phyloP scores from a whole-genome alignment of 2,797 vertebrate genomes.

The Knipowitschia caucasica region DNA sequence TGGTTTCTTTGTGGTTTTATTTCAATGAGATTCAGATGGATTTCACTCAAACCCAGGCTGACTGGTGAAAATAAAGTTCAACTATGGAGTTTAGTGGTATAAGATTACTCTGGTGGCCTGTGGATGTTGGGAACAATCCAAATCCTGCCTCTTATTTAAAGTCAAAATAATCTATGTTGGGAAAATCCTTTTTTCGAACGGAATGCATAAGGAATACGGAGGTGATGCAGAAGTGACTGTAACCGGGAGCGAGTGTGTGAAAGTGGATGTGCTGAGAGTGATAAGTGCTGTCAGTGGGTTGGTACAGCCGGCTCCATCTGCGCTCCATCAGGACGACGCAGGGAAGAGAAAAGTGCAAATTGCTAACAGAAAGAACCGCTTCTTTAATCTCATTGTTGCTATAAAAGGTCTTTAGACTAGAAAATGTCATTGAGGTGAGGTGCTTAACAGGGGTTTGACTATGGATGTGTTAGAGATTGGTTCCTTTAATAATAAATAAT shows the following conservation, averaged over 20 bases:
- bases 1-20: constrained; percentile 60
- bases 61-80: constrained; percentile 51
- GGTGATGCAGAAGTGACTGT: constrained; percentile 46
- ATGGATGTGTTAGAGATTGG: no score
- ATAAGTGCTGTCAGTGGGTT: constrained; percentile 40
- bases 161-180: constrained; percentile 44
- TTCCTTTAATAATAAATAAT: no score
- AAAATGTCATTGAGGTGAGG: no score
- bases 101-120: constrained; percentile 56
- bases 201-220: constrained; percentile 39
- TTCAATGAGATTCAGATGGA: constrained; percentile 63
- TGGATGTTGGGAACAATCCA: constrained; percentile 52
- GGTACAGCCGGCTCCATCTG: constrained; percentile 33
- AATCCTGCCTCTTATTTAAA: constrained; percentile 25
- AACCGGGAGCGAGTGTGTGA: constrained; percentile 34
- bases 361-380: neutral
- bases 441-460: no score
- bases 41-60: constrained; percentile 41
- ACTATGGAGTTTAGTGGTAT: constrained; percentile 47
- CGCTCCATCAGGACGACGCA: constrained; percentile 51
- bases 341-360: constrained; percentile 8
- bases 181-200: constrained; percentile 52
- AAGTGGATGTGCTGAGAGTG: constrained; percentile 40
- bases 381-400: neutral
- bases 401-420: no score